Percentiles rank a stretch among this genome's conserved stretches.
Evolutionary conservation across 2,113 vertebrate genomes (phyloP).

Genomic region (Apodemus speciosus): DNA sequence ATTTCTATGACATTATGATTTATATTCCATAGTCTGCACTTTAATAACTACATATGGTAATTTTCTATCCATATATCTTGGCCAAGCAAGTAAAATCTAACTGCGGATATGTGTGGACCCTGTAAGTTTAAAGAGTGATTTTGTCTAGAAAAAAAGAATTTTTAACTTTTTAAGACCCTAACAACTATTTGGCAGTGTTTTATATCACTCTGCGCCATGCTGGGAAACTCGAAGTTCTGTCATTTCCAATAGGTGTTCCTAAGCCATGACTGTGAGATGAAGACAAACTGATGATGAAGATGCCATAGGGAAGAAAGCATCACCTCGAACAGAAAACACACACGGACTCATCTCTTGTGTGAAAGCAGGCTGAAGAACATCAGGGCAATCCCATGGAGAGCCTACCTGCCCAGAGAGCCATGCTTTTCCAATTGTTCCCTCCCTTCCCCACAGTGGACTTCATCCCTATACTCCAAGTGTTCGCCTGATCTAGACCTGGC

Average conservation of each 20-base stretch:
- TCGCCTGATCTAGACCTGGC: neutral
- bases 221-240: neutral
- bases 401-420: neutral
- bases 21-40: neutral
- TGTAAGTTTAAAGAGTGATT: neutral
- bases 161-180: neutral
- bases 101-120: too few relatives aligned
- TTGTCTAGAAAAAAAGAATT: neutral
- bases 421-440: neutral
- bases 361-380: conserved; percentile 14
- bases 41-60: neutral
- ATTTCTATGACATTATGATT: neutral
- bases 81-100: neutral
- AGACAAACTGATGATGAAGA: neutral
- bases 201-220: neutral
- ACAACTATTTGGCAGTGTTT: neutral
- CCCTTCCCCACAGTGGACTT: neutral
- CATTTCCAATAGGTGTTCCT: neutral
- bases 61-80: conserved; percentile 5
- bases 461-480: neutral
- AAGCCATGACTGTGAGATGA: conserved; percentile 4
- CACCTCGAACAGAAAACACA: neutral
- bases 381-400: neutral
- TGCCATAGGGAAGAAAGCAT: neutral
- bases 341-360: neutral